phyloP scores from a whole-genome alignment of 2,797 vertebrate species.

The Hylomyscus alleni region DNA sequence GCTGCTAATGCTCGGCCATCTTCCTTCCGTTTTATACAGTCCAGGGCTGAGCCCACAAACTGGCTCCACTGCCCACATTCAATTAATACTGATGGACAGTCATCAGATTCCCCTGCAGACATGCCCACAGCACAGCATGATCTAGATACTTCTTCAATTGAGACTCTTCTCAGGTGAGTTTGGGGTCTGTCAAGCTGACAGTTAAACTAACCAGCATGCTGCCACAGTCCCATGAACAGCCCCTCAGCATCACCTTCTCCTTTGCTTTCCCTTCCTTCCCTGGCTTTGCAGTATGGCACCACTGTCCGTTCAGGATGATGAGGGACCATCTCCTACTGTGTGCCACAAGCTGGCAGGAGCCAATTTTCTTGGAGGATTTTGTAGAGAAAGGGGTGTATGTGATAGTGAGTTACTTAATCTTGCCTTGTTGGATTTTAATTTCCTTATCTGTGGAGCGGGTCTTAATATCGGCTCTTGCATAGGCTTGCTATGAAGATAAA shows the following conservation, averaged over 20 bases:
- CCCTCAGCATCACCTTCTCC: neutral
- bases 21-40: neutral
- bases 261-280: neutral
- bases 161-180: neutral
- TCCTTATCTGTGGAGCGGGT: slow-evolving; percentile 6
- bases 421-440: neutral
- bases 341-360: rapidly evolving
- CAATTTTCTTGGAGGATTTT: neutral
- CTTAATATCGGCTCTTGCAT: neutral
- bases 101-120: neutral
- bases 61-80: neutral
- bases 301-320: neutral
- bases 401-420: neutral
- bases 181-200: neutral
- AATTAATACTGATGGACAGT: neutral
- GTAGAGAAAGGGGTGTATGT: neutral
- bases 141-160: neutral
- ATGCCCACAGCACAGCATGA: neutral
- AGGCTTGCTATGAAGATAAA: slow-evolving; percentile 29
- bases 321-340: neutral
- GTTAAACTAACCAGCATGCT: neutral
- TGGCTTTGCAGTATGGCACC: neutral
- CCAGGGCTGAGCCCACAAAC: neutral
- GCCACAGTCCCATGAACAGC: neutral
- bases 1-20: neutral